phyloP scores from a whole-genome alignment of 2,888 invertebrate species.

The Brenthis daphne region DNA sequence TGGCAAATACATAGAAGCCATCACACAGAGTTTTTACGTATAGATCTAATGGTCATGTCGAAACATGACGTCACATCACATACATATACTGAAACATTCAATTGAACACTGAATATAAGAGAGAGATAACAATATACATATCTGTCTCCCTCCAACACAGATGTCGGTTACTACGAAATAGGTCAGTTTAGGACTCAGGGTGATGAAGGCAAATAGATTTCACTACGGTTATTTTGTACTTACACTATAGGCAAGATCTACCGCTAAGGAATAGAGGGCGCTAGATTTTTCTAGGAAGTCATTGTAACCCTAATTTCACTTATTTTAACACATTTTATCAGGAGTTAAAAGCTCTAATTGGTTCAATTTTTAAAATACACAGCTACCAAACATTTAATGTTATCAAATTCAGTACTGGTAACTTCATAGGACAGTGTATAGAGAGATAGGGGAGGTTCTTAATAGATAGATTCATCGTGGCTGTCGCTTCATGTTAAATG shows the following conservation, averaged over 20 bases:
- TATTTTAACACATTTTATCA: neutral
- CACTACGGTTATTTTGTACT: conserved; percentile 46
- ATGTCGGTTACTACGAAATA: neutral
- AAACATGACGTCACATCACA: neutral
- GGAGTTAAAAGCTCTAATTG: conserved; percentile 13
- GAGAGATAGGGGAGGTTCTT: no score
- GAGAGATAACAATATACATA: neutral
- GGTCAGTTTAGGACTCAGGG: neutral
- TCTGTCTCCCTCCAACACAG: neutral
- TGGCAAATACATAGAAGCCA: conserved; percentile 1
- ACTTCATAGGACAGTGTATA: conserved; percentile 15
- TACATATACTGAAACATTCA: neutral
- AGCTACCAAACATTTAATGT: conserved; percentile 5
- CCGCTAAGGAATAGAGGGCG: conserved; percentile 36
- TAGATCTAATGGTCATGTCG: conserved; percentile 2
- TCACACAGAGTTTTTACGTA: conserved; percentile 12
- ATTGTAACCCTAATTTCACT: conserved; percentile 10
- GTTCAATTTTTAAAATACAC: conserved; percentile 10
- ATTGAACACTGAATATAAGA: neutral
- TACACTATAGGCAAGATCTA: conserved; percentile 54
- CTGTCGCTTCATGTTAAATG: no score
- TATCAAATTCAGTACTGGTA: conserved; percentile 10
- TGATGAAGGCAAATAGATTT: neutral
- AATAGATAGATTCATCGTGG: no score
- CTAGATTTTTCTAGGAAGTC: conserved; percentile 18